Evolutionary conservation across 2,113 vertebrate species (phyloP).

Genomic region (Melanostigma gelatinosum): DNA sequence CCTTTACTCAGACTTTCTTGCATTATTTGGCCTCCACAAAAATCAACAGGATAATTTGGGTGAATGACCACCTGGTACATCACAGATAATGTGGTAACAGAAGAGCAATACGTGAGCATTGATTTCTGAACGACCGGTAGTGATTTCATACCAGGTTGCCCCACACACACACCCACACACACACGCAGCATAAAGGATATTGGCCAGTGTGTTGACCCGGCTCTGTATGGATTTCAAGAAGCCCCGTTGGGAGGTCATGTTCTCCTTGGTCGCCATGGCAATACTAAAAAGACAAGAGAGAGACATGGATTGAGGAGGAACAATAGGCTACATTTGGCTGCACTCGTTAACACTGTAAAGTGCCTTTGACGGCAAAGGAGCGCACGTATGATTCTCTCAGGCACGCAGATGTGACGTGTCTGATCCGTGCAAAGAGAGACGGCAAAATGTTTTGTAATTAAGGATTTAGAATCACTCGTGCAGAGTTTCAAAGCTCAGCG

Average conservation of each 20-base stretch:
- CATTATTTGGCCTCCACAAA: not conserved
- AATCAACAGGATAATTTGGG: not conserved
- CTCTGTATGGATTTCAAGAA: conserved; percentile 97
- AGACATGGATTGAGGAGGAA: conserved; percentile 24
- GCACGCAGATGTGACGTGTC: not conserved
- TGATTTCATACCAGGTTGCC: not conserved
- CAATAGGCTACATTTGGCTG: not conserved
- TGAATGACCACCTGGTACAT: not conserved
- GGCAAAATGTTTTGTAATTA: too few relatives aligned
- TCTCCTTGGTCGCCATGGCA: conserved; percentile 99
- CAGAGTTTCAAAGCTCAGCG: too few relatives aligned
- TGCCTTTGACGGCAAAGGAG: not conserved
- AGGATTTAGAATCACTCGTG: not conserved
- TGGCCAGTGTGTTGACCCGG: conserved; percentile 97
- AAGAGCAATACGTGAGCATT: conserved; percentile 4
- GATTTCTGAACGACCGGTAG: conserved; percentile 1
- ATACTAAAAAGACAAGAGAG: conserved; percentile 83
- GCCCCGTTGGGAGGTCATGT: conserved; percentile 97
- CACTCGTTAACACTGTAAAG: conserved; percentile 5
- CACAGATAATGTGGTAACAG: conserved; percentile 14
- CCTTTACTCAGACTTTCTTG: not conserved
- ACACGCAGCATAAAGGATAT: conserved; percentile 89
- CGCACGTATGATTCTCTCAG: not conserved
- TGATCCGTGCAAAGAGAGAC: not conserved
- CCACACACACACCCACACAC: not conserved